Evolutionary conservation across 2,797 vertebrate genomes (phyloP), one percentile per base, ranked within the genome.

Genomic region (Xiphorhynchus erythropygius): DNA sequence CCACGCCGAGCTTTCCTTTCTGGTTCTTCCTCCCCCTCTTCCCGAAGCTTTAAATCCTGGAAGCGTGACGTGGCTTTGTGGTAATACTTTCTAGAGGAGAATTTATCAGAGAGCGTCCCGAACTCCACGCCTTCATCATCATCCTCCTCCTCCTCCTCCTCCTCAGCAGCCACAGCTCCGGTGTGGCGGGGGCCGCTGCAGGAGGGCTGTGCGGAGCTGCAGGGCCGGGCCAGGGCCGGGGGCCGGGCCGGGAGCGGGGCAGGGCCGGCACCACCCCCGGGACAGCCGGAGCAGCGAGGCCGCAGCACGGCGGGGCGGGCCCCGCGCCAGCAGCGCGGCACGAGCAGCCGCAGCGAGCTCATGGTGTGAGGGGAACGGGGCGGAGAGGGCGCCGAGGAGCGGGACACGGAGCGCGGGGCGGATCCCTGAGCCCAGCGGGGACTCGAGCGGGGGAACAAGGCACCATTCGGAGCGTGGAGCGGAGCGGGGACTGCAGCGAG

Each of bases 61-160:
- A 98, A 41, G 50, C 94, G 94, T 0, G 98, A 44, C 2, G 97
- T 97, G 11, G 96, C 97, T 95, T 99, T 99, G 57, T 37, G 98
- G 75, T 98, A 99, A 30, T 95, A 94, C 53, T 91, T 98, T 84
- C 98, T 97, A 67, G 98, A 97, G 3, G 98, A 97, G 10, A 98
- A 98, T 19, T 95, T 97, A 14, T 80, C 2, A 3, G 99, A 98
- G 4, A 98, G 89, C 2, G 97, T 97, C 39, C 99, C 99, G 92
- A 99, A 98, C 81, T 76, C 90, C 55, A 96, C 97, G 2, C 64
- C 67, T 28, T 76, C 92, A 18, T 96, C 95, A 5, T 93, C 78
- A 9, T 83, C 92, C 6, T 80, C 27, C 8, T 41, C 46, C 30
- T 67, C 46, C 30, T 67, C 49, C 41, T 63, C 52, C 74, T 67